A percentile compares a stretch with the other conserved stretches of the same genome.
phyloP scores from a whole-genome alignment of 1,140 invertebrate genomes.

The Nasonia giraulti region DNA sequence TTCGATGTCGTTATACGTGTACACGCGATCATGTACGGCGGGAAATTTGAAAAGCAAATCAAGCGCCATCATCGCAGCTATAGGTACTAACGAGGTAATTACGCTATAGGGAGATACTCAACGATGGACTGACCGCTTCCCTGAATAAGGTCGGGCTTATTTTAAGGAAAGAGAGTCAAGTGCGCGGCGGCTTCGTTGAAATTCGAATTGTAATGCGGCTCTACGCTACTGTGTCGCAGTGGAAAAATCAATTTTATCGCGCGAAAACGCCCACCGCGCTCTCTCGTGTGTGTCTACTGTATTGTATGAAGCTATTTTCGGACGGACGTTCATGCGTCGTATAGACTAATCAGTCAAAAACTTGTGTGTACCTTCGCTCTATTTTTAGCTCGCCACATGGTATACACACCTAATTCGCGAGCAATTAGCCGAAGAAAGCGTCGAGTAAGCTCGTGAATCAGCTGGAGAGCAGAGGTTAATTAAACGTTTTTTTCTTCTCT shows the following conservation, averaged over 20 bases:
- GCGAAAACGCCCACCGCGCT: background rate
- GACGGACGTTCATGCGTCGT: too few species aligned
- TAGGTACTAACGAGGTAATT: background rate
- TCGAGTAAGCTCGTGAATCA: too few species aligned
- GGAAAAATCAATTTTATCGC: background rate
- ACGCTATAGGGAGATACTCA: background rate
- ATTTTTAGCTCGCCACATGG: background rate
- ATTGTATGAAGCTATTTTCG: too few species aligned
- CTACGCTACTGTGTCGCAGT: background rate
- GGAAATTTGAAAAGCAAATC: slow-evolving; percentile 1
- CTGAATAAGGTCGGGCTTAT: background rate
- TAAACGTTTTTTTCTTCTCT: background rate
- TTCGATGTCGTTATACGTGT: background rate
- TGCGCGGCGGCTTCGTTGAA: background rate
- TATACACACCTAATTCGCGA: background rate
- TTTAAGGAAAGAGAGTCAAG: background rate
- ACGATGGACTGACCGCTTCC: background rate
- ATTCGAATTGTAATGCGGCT: background rate
- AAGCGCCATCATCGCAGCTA: background rate
- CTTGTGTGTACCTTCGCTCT: background rate
- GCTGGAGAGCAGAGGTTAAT: background rate
- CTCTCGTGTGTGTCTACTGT: background rate
- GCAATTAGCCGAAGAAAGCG: background rate
- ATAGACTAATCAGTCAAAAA: too few species aligned
- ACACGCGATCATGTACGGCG: background rate